Evolutionary conservation across 2,113 vertebrate genomes (phyloP).

Genomic region (Gymnobelideus leadbeateri): DNA sequence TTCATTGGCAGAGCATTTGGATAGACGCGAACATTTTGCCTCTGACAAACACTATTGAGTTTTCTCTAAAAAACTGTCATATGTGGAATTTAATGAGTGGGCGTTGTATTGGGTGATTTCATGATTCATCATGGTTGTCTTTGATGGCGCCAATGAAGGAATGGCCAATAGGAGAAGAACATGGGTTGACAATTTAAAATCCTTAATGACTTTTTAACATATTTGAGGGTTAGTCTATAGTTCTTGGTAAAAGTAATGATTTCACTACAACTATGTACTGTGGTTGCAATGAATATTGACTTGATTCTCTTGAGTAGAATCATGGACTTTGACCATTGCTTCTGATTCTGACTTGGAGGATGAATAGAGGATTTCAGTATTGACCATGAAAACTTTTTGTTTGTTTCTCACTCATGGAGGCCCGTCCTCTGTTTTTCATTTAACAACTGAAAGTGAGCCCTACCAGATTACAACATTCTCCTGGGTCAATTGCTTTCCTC

Average conservation of each 20-base stretch:
- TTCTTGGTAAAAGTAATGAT: slow-evolving; percentile 83
- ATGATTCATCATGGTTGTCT: slow-evolving; percentile 90
- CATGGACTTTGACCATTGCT: slow-evolving; percentile 79
- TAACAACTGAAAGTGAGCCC: background rate
- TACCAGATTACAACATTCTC: background rate
- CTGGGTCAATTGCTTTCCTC: background rate
- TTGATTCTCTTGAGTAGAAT: slow-evolving; percentile 89
- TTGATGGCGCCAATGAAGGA: slow-evolving; percentile 87
- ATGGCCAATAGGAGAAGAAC: slow-evolving; percentile 83
- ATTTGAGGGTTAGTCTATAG: slow-evolving; percentile 88
- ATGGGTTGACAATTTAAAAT: slow-evolving; percentile 87
- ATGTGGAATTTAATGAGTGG: slow-evolving; percentile 85
- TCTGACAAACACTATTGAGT: slow-evolving; percentile 84
- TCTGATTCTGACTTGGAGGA: slow-evolving; percentile 65
- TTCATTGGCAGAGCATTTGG: slow-evolving; percentile 87
- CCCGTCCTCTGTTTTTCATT: slow-evolving; percentile 27
- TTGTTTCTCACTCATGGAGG: slow-evolving; percentile 51
- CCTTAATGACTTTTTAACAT: slow-evolving; percentile 90
- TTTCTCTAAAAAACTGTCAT: slow-evolving; percentile 54
- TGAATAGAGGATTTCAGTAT: slow-evolving; percentile 47
- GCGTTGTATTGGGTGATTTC: slow-evolving; percentile 91
- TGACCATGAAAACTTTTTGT: slow-evolving; percentile 48
- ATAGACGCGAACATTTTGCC: slow-evolving; percentile 83
- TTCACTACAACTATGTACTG: slow-evolving; percentile 90
- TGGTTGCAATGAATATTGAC: slow-evolving; percentile 96